These are phyloP conservation scores for Psammodynastes pulverulentus DNA, from an alignment of 2,113 vertebrate genomes.

Conservation along the genomic window DNA sequence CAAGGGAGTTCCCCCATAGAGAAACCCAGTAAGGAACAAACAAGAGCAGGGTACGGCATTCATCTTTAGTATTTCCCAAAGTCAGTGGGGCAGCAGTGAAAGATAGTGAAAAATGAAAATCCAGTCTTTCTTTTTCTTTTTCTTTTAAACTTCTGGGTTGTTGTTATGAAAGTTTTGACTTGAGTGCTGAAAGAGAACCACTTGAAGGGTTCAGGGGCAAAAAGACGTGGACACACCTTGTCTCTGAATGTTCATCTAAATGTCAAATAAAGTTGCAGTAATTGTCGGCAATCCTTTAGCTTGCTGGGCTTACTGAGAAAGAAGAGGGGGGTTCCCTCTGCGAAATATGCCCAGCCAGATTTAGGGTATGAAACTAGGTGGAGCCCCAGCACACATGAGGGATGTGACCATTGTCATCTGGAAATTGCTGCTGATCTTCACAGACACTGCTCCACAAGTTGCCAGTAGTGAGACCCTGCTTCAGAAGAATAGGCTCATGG, in stretches of 20 bases:
- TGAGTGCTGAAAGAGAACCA: background rate
- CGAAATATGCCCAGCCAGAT: background rate
- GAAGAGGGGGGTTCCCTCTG: background rate
- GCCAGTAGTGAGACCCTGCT: background rate
- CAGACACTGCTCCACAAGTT: background rate
- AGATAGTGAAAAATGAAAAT: background rate
- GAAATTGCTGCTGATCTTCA: background rate
- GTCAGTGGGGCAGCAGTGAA: background rate
- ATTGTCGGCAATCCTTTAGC: background rate
- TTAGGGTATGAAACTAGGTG: background rate
- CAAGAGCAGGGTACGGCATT: background rate
- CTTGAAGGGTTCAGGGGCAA: background rate
- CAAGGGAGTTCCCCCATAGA: constrained; percentile 51
- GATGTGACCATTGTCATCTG: background rate
- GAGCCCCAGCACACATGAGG: background rate
- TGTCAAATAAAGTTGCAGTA: background rate
- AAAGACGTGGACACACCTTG: background rate
- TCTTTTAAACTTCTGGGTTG: background rate
- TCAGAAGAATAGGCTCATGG: background rate
- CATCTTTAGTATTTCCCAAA: constrained; percentile 34
- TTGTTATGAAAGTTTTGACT: background rate
- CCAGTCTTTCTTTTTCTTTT: constrained; percentile 21
- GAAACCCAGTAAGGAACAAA: constrained; percentile 29
- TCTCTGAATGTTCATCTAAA: background rate
- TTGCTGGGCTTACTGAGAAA: background rate